phyloP scores from a whole-genome alignment of 2,888 invertebrate species.

The Napeogenes sylphis region DNA sequence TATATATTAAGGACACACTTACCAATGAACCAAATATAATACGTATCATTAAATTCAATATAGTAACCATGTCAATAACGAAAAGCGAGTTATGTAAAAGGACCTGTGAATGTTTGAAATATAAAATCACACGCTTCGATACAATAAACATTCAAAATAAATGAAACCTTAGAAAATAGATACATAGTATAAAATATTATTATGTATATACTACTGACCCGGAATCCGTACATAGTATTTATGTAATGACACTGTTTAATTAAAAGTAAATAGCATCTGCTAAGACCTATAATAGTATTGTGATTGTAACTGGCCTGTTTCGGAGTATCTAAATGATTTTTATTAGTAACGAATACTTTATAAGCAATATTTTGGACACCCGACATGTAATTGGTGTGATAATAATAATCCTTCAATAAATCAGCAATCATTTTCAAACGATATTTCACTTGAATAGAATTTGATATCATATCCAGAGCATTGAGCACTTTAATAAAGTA shows the following conservation, averaged over 20 bases:
- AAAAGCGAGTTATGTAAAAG: constrained; percentile 19
- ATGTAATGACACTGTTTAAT: constrained; percentile 28
- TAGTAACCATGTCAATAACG: constrained; percentile 25
- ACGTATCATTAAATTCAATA: constrained; percentile 27
- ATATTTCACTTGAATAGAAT: constrained; percentile 27
- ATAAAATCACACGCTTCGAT: not conserved
- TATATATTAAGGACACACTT: constrained; percentile 2
- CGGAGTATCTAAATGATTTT: constrained; percentile 15
- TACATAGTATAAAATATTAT: too few relatives aligned
- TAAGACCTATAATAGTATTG: constrained; percentile 21
- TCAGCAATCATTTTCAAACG: constrained; percentile 28
- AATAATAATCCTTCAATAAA: constrained; percentile 23
- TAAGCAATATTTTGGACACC: constrained; percentile 10
- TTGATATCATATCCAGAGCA: constrained; percentile 26
- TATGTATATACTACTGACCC: constrained; percentile 27
- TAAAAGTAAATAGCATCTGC: constrained; percentile 29
- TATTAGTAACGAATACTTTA: constrained; percentile 4
- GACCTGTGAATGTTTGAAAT: constrained; percentile 23
- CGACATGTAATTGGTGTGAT: constrained; percentile 8
- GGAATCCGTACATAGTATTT: constrained; percentile 28
- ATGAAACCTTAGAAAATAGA: too few relatives aligned
- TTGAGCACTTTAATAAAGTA: constrained; percentile 19
- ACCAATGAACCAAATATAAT: constrained; percentile 25
- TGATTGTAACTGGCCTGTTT: constrained; percentile 16
- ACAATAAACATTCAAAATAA: too few relatives aligned